Base-by-base conservation (phyloP, 1,140 invertebrate species). In the Luehdorfia chinensis region DNA sequence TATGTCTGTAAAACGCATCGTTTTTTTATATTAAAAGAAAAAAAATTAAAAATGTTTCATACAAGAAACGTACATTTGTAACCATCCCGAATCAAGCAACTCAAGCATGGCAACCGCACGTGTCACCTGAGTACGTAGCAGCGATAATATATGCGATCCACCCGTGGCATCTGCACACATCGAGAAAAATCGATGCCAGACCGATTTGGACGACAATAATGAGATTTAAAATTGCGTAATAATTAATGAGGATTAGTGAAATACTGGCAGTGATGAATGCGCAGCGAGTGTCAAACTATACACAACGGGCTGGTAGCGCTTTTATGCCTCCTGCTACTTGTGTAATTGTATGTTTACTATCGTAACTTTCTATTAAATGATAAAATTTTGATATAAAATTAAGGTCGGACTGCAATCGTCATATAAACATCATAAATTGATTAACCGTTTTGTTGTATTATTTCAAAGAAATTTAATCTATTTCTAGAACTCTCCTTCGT, bases 211-310 rank as follows among this genome's bases (percentile, higher is more conserved):
- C 48, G 60, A 62, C 69, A 68, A 71, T 75, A 84, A 84, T 78
- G 74, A 76, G 72, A 80, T 84, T 81, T 78, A 75, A 84, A 79
- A 79, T 71, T 68, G 66, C 56, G 41, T 75, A 62, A 67, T 74
- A 80, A 75, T 79, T 77, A 77, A 80, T 78, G 70, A 71, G 74
- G 69, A 79, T 79, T 77, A 83, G 75, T 65, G 56, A 55, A 12
- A 25, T 32, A 50, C 44, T 48, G 54, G 39, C 60, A 50, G 43
- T 65, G 65, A 68, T 58, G 39, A 45, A 70, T 64, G 44, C 27
- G 21, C 7, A 15, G 47, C 45, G 23, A 16, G 37, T 30, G 6
- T 19, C 25, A n/a, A n/a, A n/a, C n/a, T n/a, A n/a, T n/a, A n/a
- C n/a, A 19, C 36, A 13, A 6, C 21, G 25, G 9, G 12, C 5